Base-by-base conservation (phyloP, 1,140 invertebrate genomes). In the Aporrectodea caliginosa region DNA sequence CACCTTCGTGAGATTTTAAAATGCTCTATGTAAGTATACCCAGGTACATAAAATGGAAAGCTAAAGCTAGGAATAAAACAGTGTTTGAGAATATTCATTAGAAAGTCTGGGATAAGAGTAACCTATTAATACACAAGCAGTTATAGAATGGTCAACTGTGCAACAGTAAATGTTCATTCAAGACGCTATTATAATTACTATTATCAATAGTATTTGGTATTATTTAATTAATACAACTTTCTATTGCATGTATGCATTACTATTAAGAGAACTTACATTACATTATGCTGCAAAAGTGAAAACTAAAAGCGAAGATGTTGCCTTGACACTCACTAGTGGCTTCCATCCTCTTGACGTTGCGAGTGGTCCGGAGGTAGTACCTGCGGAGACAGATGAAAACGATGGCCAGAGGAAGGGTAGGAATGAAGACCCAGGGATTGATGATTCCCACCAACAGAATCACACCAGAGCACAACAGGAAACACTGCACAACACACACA, bases 331-430 rank as follows among this genome's bases (percentile, higher is more conserved):
- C 83, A 95, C 94, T 93, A 85, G 93, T 92, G 85, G 93, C 94
- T 90, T 97, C 95, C 77, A 97, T 90, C 79, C 95, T 91, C 88
- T 97, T 97, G 22, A 97, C 90, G 88, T 93, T 94, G 79, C 95
- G 90, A 31, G 93, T 94, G 0, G 94, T 94, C 30, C 90, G 90
- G 29, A 98, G 88, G 87, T 96, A 97, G 85, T 95, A 92, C 77
- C 90, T 89, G 43, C 94, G 88, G 70, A 95, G 88, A 6, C 92
- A 89, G 82, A 93, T 91, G 87, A 96, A 95, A 27, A 95, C 86
- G 0, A 92, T 79, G 0, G 90, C 90, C 30, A 96, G 90, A 22
- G 93, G 84, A 16, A 91, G 2, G 0, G 93, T 93, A 0, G 94
- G 83, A 6, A 89, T 81, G 78, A 89, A 84, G 27, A 96, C 89